Conservation (phyloP, 2,113 vertebrate species). For the Cyprinodon variegatus region DNA sequence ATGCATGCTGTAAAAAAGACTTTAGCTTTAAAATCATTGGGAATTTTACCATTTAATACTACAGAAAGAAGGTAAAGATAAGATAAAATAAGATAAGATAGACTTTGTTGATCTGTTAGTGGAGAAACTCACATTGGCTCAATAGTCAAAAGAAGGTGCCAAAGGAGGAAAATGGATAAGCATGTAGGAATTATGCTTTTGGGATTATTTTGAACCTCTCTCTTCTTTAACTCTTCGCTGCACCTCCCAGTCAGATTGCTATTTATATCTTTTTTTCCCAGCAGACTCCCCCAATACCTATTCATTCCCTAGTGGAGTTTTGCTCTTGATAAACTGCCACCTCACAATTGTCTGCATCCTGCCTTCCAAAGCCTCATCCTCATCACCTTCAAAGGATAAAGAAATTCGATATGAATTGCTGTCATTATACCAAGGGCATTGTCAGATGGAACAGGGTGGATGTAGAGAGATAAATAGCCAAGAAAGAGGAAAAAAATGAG, state of each 20-base stretch:
- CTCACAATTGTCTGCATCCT: conserved; percentile 60
- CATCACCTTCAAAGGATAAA: conserved; percentile 63
- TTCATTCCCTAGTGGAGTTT: conserved; percentile 19
- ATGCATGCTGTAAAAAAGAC: too few species aligned
- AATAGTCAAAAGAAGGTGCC: too few species aligned
- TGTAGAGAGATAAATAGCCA: conserved; percentile 54
- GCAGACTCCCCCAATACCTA: conserved; percentile 11
- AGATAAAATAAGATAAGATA: too few species aligned
- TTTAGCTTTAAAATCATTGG: too few species aligned
- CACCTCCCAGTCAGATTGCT: conserved; percentile 27
- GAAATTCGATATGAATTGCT: conserved; percentile 75
- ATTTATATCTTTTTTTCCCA: conserved; percentile 7
- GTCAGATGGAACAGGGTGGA: conserved; percentile 37
- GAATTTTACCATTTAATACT: too few species aligned
- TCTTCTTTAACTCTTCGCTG: conserved; percentile 30
- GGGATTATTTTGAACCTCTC: conserved; percentile 40
- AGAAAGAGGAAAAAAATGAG: conserved; percentile 36
- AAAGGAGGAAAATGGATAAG: not conserved
- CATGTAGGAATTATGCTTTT: conserved; percentile 2
- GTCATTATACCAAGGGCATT: conserved; percentile 72
- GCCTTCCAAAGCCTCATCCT: conserved; percentile 43
- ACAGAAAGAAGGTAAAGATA: not conserved
- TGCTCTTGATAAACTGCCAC: conserved; percentile 55
- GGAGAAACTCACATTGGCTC: too few species aligned
- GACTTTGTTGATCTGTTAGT: too few species aligned